These are phyloP conservation scores for Drosophila ambigua DNA, from an alignment of 1,140 invertebrate genomes.

Conservation along the genomic window DNA sequence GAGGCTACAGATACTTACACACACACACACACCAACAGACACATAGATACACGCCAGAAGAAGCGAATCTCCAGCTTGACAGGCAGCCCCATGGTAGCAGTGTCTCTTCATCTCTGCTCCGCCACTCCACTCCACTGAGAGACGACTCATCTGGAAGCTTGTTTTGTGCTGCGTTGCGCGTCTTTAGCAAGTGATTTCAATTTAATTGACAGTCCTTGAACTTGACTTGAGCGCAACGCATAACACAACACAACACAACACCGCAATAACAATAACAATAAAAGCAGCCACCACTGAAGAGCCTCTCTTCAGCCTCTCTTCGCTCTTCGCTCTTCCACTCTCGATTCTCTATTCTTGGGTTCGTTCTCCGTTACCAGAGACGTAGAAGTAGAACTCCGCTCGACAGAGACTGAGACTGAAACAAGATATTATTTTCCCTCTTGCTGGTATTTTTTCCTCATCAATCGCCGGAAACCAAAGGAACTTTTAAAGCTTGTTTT, in stretches of 20 bases:
- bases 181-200: slow-evolving; percentile 82
- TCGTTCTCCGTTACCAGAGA: too few relatives aligned
- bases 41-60: slow-evolving; percentile 45
- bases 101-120: not conserved
- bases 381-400: too few relatives aligned
- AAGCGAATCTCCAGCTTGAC: slow-evolving; percentile 31
- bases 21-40: slow-evolving; percentile 8
- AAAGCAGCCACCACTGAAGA: slow-evolving; percentile 22
- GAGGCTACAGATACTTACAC: slow-evolving; percentile 6
- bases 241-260: slow-evolving; percentile 27
- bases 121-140: not conserved
- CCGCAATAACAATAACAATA: slow-evolving; percentile 40
- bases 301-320: slow-evolving; percentile 22
- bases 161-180: slow-evolving; percentile 61
- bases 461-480: not conserved
- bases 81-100: not conserved
- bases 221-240: slow-evolving; percentile 81
- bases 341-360: slow-evolving; percentile 2
- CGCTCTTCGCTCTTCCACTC: slow-evolving; percentile 29
- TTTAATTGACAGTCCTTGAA: slow-evolving; percentile 84
- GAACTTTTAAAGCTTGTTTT: slow-evolving; percentile 6
- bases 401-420: too few relatives aligned
- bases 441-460: too few relatives aligned
- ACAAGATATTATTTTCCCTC: too few relatives aligned
- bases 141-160: slow-evolving; percentile 58